These are phyloP conservation scores for Cecropterus lyciades DNA, from an alignment of 1,140 invertebrate genomes.

Conservation along the genomic window DNA sequence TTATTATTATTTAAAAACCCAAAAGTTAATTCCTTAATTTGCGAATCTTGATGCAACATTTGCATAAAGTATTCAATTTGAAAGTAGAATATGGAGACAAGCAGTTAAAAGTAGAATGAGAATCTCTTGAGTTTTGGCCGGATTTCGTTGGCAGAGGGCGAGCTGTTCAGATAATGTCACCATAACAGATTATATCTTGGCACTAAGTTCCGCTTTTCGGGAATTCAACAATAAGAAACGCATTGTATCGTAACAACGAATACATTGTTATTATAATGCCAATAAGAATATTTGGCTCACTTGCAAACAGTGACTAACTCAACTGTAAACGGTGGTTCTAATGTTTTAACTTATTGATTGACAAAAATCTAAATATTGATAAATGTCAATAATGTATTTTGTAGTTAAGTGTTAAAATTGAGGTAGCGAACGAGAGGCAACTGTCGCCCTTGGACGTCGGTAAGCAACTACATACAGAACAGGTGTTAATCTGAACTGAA, in stretches of 20 bases:
- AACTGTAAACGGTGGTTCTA: too few relatives aligned
- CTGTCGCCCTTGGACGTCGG: too few relatives aligned
- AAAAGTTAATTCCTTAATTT: too few relatives aligned
- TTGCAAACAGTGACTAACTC: too few relatives aligned
- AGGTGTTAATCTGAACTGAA: too few relatives aligned
- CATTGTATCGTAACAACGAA: constrained; percentile 49
- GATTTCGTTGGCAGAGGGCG: constrained; percentile 64
- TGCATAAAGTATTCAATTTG: constrained; percentile 38
- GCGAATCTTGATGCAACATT: not conserved
- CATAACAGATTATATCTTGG: constrained; percentile 81
- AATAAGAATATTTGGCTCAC: constrained; percentile 36
- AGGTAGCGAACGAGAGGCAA: too few relatives aligned
- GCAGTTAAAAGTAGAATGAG: constrained; percentile 53
- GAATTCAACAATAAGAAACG: constrained; percentile 58
- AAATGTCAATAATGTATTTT: too few relatives aligned
- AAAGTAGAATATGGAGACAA: constrained; percentile 44
- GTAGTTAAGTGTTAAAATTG: too few relatives aligned
- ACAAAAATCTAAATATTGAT: too few relatives aligned
- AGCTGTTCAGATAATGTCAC: constrained; percentile 70
- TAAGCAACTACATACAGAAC: too few relatives aligned
- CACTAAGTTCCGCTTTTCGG: constrained; percentile 50
- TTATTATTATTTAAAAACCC: too few relatives aligned
- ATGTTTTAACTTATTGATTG: too few relatives aligned
- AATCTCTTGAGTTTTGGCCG: constrained; percentile 63
- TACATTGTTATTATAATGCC: constrained; percentile 41